Conservation (phyloP, 2,113 vertebrate species). For the Gymnarchus niloticus region DNA sequence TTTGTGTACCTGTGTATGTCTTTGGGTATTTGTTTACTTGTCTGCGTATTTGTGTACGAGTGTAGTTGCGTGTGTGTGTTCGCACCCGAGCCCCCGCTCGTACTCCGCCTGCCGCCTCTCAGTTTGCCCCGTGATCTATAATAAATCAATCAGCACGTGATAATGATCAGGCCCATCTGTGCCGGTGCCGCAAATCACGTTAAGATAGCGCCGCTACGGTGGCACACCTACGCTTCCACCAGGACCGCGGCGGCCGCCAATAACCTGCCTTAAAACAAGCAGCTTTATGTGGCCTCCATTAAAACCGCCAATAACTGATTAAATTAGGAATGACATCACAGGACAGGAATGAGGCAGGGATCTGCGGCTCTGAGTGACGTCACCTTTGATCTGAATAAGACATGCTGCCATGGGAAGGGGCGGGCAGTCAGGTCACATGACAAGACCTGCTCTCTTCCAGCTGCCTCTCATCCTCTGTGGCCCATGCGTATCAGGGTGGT, state of each 20-base stretch:
- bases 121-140: background rate
- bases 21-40: background rate
- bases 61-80: slow-evolving; percentile 1
- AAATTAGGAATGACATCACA: background rate
- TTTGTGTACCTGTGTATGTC: background rate
- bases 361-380: background rate
- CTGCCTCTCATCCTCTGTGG: no score
- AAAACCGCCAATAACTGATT: background rate
- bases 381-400: background rate
- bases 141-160: slow-evolving; percentile 4
- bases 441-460: no score
- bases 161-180: background rate
- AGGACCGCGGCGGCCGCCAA: background rate
- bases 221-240: background rate
- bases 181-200: slow-evolving; percentile 3
- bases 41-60: background rate
- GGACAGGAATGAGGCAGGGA: background rate
- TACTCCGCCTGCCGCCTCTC: background rate
- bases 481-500: no score
- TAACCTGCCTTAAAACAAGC: background rate
- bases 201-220: background rate
- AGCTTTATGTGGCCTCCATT: background rate
- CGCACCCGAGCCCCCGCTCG: background rate
- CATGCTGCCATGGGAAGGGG: background rate
- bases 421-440: background rate